phyloP scores from a whole-genome alignment of 2,113 vertebrate genomes.

The Drymodes brunneopygia region DNA sequence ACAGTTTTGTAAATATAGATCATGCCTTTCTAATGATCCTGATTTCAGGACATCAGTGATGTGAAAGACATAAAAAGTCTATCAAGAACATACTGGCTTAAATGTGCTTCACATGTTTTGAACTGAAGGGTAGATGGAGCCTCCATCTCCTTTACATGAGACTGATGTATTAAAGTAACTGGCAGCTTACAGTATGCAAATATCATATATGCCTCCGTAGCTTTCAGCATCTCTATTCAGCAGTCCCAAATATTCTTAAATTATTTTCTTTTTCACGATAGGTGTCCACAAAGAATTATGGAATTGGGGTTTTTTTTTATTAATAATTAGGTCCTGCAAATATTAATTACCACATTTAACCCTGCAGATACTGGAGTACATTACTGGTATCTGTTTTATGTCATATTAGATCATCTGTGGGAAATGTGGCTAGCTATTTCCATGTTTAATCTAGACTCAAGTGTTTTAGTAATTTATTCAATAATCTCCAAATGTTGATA shows the following conservation, averaged over 20 bases:
- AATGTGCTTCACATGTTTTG: constrained; percentile 54
- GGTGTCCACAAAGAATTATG: constrained; percentile 9
- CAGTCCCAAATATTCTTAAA: neutral
- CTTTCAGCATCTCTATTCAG: constrained; percentile 22
- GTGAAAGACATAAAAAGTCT: constrained; percentile 41
- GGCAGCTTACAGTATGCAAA: constrained; percentile 53
- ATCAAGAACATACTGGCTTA: constrained; percentile 40
- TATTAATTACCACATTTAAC: constrained; percentile 64
- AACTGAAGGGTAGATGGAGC: constrained; percentile 47
- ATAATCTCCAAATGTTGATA: neutral
- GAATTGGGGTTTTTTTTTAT: neutral
- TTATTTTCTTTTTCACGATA: neutral
- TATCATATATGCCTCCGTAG: constrained; percentile 38
- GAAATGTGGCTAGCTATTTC: constrained; percentile 8
- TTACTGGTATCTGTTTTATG: neutral
- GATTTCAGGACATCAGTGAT: constrained; percentile 51
- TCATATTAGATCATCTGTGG: constrained; percentile 41
- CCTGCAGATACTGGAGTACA: constrained; percentile 4
- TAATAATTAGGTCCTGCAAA: constrained; percentile 53
- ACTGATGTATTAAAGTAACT: constrained; percentile 32
- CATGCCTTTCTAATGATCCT: constrained; percentile 54
- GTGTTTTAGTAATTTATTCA: neutral
- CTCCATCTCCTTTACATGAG: neutral
- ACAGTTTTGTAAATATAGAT: constrained; percentile 53
- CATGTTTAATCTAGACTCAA: neutral